A percentile compares a stretch with the other conserved stretches of the same genome.
Conservation (phyloP, 2,888 invertebrate genomes). For the Epicampocera succincta region DNA sequence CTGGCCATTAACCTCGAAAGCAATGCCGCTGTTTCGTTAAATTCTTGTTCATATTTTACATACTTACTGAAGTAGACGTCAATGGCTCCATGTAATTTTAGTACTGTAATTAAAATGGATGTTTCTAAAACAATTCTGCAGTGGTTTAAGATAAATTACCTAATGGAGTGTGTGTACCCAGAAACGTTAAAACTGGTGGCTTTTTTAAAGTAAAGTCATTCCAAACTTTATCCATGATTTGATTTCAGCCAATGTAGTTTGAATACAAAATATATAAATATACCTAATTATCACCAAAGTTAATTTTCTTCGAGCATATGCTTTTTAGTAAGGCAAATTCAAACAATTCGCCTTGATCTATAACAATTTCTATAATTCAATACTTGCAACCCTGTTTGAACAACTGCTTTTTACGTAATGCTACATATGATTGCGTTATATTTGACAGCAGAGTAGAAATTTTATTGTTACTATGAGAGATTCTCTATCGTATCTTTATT, state of each 20-base stretch:
- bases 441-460: too few relatives aligned
- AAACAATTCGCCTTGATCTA: too few relatives aligned
- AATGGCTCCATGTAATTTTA: constrained; percentile 71
- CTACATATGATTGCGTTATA: too few relatives aligned
- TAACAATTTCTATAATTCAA: too few relatives aligned
- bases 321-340: too few relatives aligned
- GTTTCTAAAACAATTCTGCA: not conserved
- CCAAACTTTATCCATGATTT: constrained; percentile 76
- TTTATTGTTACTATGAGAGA: too few relatives aligned
- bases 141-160: constrained; percentile 71
- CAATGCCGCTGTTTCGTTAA: constrained; percentile 77
- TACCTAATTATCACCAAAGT: too few relatives aligned
- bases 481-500: not conserved
- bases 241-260: not conserved
- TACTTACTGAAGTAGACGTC: constrained; percentile 68
- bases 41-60: constrained; percentile 69
- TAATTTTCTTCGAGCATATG: too few relatives aligned
- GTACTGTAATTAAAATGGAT: constrained; percentile 70
- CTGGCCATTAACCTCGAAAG: constrained; percentile 79
- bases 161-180: constrained; percentile 71
- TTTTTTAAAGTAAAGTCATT: constrained; percentile 78
- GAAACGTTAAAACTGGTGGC: constrained; percentile 77
- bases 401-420: too few relatives aligned
- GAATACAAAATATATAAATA: too few relatives aligned
- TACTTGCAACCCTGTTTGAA: not conserved